Evolutionary conservation across 2,888 invertebrate genomes (phyloP).

Genomic region (Adelognathus sp.): DNA sequence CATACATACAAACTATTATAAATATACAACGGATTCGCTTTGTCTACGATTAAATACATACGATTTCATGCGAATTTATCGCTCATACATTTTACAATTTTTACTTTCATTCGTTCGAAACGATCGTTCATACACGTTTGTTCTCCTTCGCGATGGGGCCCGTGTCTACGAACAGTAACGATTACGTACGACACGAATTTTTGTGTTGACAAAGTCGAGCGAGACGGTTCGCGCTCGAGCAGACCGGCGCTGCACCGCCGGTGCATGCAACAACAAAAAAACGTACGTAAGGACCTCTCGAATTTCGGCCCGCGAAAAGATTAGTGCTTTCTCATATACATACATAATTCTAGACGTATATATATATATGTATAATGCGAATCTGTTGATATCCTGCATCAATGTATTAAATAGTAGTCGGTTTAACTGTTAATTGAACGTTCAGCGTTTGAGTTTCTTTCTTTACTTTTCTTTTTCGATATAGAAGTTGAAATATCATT

Average conservation of each 20-base stretch:
- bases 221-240: slow-evolving; percentile 5
- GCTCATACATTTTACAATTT: slow-evolving; percentile 31
- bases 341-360: too few species aligned
- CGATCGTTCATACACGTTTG: slow-evolving; percentile 13
- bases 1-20: slow-evolving; percentile 30
- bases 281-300: slow-evolving; percentile 46
- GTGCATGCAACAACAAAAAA: neutral
- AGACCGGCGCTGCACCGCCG: neutral
- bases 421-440: slow-evolving; percentile 37
- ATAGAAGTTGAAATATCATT: slow-evolving; percentile 22
- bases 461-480: neutral
- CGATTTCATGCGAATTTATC: slow-evolving; percentile 16
- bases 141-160: slow-evolving; percentile 4
- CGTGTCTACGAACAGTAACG: slow-evolving; percentile 13
- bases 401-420: slow-evolving; percentile 43
- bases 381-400: slow-evolving; percentile 46
- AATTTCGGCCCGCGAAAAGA: slow-evolving; percentile 62
- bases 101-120: slow-evolving; percentile 11
- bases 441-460: neutral
- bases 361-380: too few species aligned
- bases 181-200: slow-evolving; percentile 26
- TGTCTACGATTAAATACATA: slow-evolving; percentile 29
- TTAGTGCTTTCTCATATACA: neutral
- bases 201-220: neutral
- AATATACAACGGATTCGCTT: slow-evolving; percentile 52